Percentiles rank a stretch among this genome's conserved stretches.
Evolutionary conservation across 53 echinoderm and acorn worm genomes (phyloP).

Genomic region (Arbacia lixula): DNA sequence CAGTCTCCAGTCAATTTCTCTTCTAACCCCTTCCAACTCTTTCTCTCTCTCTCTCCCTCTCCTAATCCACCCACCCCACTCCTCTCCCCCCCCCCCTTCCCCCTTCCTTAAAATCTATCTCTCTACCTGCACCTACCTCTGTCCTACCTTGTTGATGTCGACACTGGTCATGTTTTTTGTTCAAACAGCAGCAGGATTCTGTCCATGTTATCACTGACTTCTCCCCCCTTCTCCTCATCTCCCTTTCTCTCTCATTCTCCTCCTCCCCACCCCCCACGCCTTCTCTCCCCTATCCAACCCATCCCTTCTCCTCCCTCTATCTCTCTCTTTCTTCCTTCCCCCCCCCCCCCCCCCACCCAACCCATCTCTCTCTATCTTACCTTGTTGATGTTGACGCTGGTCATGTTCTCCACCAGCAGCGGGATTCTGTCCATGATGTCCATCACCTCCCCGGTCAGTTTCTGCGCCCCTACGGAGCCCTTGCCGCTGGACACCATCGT

Average conservation of each 20-base stretch:
- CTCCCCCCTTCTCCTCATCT: conserved; percentile 63
- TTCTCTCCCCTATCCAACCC: conserved; percentile 68
- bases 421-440: conserved; percentile 90
- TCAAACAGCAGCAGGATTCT: conserved; percentile 68
- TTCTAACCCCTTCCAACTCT: no score
- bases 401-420: conserved; percentile 80
- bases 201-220: conserved; percentile 83
- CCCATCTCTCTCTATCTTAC: conserved; percentile 28
- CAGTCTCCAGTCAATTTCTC: no score
- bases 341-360: conserved; percentile 67
- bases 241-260: conserved; percentile 61
- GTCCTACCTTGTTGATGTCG: conserved; percentile 69
- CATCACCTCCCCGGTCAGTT: conserved; percentile 89
- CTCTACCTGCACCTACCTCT: no score
- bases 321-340: conserved; percentile 47
- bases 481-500: conserved; percentile 91
- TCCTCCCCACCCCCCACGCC: conserved; percentile 36
- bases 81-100: no score
- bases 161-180: conserved; percentile 80
- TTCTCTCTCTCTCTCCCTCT: no score
- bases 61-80: no score
- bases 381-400: conserved; percentile 83
- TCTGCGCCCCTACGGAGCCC: conserved; percentile 79
- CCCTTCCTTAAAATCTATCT: no score
- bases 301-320: conserved; percentile 48